phyloP scores from a whole-genome alignment of 2,113 vertebrate species.

The Neodon shergylaensis region DNA sequence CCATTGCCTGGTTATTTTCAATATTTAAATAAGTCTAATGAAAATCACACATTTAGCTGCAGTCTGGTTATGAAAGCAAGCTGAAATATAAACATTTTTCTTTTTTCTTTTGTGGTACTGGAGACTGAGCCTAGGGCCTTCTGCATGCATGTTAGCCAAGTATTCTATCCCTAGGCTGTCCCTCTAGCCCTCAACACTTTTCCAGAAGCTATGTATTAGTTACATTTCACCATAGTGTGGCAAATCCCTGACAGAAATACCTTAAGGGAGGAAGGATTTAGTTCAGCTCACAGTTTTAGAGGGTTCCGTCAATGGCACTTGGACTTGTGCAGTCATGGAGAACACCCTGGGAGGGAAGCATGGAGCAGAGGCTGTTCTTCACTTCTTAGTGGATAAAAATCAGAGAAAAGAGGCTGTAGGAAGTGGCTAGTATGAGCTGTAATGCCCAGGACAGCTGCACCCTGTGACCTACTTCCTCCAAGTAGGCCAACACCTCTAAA shows the following conservation, averaged over 20 bases:
- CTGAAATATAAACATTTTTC: not conserved
- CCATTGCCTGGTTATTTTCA: not conserved
- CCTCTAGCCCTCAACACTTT: not conserved
- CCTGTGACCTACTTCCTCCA: not conserved
- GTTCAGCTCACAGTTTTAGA: not conserved
- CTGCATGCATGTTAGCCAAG: no score
- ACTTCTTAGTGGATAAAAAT: not conserved
- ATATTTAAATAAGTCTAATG: not conserved
- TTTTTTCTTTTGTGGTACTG: not conserved
- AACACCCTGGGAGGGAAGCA: not conserved
- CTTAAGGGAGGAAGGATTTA: not conserved
- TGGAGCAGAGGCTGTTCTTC: not conserved
- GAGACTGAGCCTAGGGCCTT: not conserved
- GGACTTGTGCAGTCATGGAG: not conserved
- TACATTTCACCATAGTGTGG: not conserved
- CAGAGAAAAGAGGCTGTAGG: not conserved
- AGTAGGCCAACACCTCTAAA: not conserved
- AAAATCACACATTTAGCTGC: not conserved
- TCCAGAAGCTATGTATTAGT: not conserved
- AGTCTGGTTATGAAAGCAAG: not conserved
- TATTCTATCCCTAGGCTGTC: not conserved
- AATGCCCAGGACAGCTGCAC: not conserved
- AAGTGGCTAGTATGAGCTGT: not conserved
- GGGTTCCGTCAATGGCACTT: not conserved
- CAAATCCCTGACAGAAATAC: not conserved